Percentiles rank a stretch among this genome's conserved stretches.
Evolutionary conservation across 2,113 vertebrate species (phyloP).

Genomic region (Mustela lutreola): DNA sequence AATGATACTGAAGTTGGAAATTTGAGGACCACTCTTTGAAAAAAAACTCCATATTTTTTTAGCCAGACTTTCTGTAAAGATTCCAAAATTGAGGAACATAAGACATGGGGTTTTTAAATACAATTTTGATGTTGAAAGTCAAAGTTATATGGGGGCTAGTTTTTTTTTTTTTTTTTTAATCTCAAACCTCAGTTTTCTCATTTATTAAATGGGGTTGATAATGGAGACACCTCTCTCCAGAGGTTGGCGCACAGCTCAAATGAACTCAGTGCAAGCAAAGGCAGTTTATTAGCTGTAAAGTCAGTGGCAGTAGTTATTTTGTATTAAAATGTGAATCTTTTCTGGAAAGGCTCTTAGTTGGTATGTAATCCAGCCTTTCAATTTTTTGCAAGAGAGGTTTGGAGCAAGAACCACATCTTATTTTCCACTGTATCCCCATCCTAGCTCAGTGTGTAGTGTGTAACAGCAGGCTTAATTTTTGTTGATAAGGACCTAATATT

Average conservation of each 20-base stretch:
- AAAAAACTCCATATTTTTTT: neutral
- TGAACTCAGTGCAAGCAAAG: neutral
- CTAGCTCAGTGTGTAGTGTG: neutral
- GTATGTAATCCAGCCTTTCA: neutral
- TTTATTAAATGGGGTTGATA: neutral
- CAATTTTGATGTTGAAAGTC: neutral
- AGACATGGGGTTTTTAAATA: neutral
- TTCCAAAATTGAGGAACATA: neutral
- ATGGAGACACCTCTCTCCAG: neutral
- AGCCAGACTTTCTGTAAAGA: neutral
- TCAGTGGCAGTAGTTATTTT: slow-evolving; percentile 17
- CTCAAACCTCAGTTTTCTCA: neutral
- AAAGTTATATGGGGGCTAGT: neutral
- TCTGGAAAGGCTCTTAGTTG: neutral
- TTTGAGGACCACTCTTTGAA: neutral
- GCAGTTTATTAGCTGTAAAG: neutral
- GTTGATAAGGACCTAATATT: slow-evolving; percentile 68
- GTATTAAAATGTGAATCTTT: slow-evolving; percentile 24
- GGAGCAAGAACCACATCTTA: neutral
- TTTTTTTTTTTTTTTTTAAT: neutral
- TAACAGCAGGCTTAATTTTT: slow-evolving; percentile 53
- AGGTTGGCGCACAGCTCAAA: neutral
- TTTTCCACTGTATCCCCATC: neutral
- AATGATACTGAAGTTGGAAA: neutral
- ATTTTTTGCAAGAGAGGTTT: neutral